phyloP scores from a whole-genome alignment of 2,797 vertebrate species.

The Eurystomus glaucurus region DNA sequence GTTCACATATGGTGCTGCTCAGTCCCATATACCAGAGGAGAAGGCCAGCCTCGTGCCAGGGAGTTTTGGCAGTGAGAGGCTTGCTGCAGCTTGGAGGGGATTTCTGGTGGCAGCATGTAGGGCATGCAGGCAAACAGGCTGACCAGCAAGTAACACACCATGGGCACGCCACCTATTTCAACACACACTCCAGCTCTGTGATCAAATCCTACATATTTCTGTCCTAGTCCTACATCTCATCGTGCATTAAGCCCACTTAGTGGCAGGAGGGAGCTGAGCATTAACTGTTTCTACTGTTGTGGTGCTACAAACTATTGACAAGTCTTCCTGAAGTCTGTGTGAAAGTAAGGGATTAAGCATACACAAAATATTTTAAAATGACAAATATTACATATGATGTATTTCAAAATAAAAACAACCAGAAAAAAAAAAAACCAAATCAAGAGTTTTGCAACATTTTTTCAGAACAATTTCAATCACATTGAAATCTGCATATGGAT shows the following conservation, averaged over 20 bases:
- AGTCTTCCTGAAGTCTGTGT: not conserved
- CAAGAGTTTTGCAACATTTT: not conserved
- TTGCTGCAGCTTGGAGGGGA: not conserved
- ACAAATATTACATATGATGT: not conserved
- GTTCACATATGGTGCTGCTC: constrained; percentile 18
- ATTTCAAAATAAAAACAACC: not conserved
- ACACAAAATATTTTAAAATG: not conserved
- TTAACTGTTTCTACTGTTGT: not conserved
- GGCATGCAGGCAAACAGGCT: not conserved
- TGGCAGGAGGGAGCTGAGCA: not conserved
- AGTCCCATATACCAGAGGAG: not conserved
- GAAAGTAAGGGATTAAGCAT: not conserved
- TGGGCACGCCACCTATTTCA: not conserved
- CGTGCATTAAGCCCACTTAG: not conserved
- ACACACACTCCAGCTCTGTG: not conserved
- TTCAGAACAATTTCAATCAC: not conserved
- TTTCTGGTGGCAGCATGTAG: not conserved
- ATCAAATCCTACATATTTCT: not conserved
- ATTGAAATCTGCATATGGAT: not conserved
- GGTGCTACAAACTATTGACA: not conserved
- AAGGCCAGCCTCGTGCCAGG: constrained; percentile 4
- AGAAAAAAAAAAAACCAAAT: not conserved
- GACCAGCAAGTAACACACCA: not conserved
- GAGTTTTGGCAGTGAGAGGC: not conserved
- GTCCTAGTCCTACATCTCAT: not conserved